Evolutionary conservation across 2,113 vertebrate genomes (phyloP), one percentile per base, ranked within the genome.

Genomic region (Proteles cristata): DNA sequence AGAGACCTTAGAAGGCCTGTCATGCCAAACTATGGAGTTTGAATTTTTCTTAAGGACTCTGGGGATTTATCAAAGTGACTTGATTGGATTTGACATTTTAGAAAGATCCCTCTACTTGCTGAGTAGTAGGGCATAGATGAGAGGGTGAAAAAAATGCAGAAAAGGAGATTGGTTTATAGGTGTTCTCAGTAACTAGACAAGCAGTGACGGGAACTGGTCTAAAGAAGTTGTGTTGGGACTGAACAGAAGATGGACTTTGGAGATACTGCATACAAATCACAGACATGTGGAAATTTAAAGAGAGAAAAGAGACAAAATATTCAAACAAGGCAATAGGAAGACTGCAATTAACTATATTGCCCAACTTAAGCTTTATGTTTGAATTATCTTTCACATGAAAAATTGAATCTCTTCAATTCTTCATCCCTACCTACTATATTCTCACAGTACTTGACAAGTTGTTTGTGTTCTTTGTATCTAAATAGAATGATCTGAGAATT

Each of bases 21-120:
- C 7, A 33, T 87, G 11, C 11, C 50, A 87, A 87, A 45, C 19
- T 81, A 68, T 88, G 65, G 15, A 88, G 11, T 77, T 55, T 94
- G 58, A 92, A 48, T 26, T 94, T 94, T 93, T 86, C 79, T 84
- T 61, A 88, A 94, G 68, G 45, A 88, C 11, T n/a, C 39, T 69
- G 39, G 35, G 71, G 50, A 55, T 85, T 76, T 93, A 73, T 85
- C 76, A 91, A 35, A 93, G 66, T 74, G 53, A 93, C 53, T 90
- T 96, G 21, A 93, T 96, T 65, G 43, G 7, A 71, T 95, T 55
- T 93, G 93, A 87, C 66, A 93, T 94, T 92, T 92, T 96, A 53
- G 58, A 90, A 85, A 82, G 58, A 90, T 94, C 84, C 91, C 23
- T 66, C 43, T 86, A 35, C 6, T 85, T 85, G 28, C 58, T 53